phyloP scores from a whole-genome alignment of 2,888 invertebrate genomes.

The Acrobasis repandana region DNA sequence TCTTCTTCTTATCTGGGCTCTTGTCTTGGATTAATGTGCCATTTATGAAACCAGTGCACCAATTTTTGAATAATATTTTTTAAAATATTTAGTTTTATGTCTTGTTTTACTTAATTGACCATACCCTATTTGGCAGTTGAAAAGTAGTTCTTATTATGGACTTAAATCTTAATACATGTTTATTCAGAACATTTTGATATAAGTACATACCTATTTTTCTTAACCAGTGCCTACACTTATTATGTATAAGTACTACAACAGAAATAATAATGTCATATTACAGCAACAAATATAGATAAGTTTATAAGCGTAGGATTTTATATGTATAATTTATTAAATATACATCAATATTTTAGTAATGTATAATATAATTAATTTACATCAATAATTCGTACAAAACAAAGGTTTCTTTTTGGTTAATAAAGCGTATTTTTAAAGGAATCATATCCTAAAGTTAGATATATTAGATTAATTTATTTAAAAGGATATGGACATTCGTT shows the following conservation, averaged over 20 bases:
- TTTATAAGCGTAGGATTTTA: slow-evolving; percentile 31
- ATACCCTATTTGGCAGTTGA: slow-evolving; percentile 31
- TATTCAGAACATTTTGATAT: slow-evolving; percentile 25
- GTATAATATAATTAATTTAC: slow-evolving; percentile 34
- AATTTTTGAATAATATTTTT: slow-evolving; percentile 21
- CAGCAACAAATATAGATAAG: slow-evolving; percentile 30
- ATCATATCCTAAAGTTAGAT: slow-evolving; percentile 38
- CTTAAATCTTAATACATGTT: slow-evolving; percentile 11
- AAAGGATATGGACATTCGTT: slow-evolving; percentile 59
- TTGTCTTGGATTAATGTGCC: too few species aligned
- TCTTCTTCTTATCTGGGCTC: too few species aligned
- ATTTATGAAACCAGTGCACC: slow-evolving; percentile 30
- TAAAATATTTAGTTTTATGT: slow-evolving; percentile 22
- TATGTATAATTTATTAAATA: slow-evolving; percentile 38
- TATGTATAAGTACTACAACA: slow-evolving; percentile 27
- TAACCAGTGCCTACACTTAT: slow-evolving; percentile 25
- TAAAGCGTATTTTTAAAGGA: slow-evolving; percentile 63
- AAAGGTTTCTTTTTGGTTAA: slow-evolving; percentile 40
- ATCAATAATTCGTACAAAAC: slow-evolving; percentile 50
- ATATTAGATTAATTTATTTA: slow-evolving; percentile 33
- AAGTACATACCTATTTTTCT: slow-evolving; percentile 25
- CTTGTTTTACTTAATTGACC: slow-evolving; percentile 33
- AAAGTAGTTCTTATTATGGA: slow-evolving; percentile 13
- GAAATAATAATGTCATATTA: slow-evolving; percentile 25
- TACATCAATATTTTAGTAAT: slow-evolving; percentile 33